A percentile compares a stretch with the other conserved stretches of the same genome.
Evolutionary conservation across 2,888 invertebrate species (phyloP).

Genomic region (Caenorhabditis afra): DNA sequence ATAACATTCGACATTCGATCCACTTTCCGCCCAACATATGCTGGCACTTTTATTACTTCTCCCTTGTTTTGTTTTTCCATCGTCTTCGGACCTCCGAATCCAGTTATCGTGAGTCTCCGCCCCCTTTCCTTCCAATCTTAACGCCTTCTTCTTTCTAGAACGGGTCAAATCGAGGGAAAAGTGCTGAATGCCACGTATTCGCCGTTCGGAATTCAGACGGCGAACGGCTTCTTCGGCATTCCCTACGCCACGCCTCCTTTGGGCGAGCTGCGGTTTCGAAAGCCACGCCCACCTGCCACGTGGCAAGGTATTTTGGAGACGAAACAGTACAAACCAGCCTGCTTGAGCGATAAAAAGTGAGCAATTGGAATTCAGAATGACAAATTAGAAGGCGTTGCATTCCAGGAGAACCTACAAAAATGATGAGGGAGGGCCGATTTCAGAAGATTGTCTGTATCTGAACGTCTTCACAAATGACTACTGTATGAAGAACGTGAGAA

Average conservation of each 20-base stretch:
- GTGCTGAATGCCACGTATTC: conserved; percentile 21
- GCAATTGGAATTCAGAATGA: no score
- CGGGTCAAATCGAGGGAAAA: conserved; percentile 26
- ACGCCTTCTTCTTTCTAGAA: conserved; percentile 1
- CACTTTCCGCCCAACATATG: no score
- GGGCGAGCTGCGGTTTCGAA: conserved; percentile 41
- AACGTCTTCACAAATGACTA: conserved; percentile 59
- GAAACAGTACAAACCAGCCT: conserved; percentile 60
- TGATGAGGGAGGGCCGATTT: conserved; percentile 26
- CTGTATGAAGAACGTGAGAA: conserved; percentile 40
- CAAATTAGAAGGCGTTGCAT: no score
- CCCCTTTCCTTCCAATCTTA: not conserved
- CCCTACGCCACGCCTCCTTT: conserved; percentile 47
- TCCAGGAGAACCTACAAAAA: conserved; percentile 45
- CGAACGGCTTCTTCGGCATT: conserved; percentile 52
- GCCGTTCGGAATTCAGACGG: conserved; percentile 52
- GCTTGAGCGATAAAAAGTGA: conserved; percentile 51
- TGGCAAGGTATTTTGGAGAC: conserved; percentile 56
- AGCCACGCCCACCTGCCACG: conserved; percentile 15
- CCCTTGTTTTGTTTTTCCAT: not conserved
- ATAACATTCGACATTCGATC: no score
- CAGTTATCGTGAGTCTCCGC: conserved; percentile 17
- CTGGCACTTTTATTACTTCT: no score
- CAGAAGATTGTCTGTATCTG: conserved; percentile 59
- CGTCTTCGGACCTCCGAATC: not conserved